Conservation (phyloP, 2,888 invertebrate genomes). For the Graphium colonna region DNA sequence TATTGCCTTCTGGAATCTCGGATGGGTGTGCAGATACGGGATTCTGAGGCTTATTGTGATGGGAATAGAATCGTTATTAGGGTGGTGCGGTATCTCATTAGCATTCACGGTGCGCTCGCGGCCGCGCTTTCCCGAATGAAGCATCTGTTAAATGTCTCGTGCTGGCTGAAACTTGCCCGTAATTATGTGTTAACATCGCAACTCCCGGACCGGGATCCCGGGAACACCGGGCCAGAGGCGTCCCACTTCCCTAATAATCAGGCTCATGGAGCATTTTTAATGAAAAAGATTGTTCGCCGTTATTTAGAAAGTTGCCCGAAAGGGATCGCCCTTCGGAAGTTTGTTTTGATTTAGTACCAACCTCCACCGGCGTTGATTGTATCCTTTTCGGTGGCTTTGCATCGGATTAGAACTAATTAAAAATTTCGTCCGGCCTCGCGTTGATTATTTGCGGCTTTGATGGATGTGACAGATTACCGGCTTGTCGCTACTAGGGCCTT, state of each 20-base stretch:
- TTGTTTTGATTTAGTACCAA: conserved; percentile 75
- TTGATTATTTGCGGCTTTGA: conserved; percentile 28
- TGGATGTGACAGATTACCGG: conserved; percentile 20
- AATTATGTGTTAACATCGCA: conserved; percentile 80
- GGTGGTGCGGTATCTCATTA: conserved; percentile 58
- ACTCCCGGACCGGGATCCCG: conserved; percentile 64
- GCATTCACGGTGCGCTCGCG: conserved; percentile 76
- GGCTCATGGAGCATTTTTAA: conserved; percentile 76
- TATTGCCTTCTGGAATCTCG: conserved; percentile 49
- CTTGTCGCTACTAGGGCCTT: too few relatives aligned
- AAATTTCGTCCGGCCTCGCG: conserved; percentile 40
- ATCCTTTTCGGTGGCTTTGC: conserved; percentile 67
- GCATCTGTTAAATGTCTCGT: conserved; percentile 80
- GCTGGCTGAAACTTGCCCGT: conserved; percentile 75
- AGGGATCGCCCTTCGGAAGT: conserved; percentile 66
- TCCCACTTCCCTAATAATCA: conserved; percentile 76
- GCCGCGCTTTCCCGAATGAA: conserved; percentile 73
- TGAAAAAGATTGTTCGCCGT: conserved; percentile 78
- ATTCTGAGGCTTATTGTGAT: conserved; percentile 46
- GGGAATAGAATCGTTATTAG: conserved; percentile 50
- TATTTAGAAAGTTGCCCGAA: conserved; percentile 76
- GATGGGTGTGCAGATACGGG: conserved; percentile 34
- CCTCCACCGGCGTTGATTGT: conserved; percentile 60
- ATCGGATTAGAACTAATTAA: conserved; percentile 65
- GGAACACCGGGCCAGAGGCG: conserved; percentile 66